Percentiles rank a stretch among this genome's conserved stretches.
Conservation (phyloP, 30 jellyfish, hydroid and myxozoan species). For the Aurelia coerulea region DNA sequence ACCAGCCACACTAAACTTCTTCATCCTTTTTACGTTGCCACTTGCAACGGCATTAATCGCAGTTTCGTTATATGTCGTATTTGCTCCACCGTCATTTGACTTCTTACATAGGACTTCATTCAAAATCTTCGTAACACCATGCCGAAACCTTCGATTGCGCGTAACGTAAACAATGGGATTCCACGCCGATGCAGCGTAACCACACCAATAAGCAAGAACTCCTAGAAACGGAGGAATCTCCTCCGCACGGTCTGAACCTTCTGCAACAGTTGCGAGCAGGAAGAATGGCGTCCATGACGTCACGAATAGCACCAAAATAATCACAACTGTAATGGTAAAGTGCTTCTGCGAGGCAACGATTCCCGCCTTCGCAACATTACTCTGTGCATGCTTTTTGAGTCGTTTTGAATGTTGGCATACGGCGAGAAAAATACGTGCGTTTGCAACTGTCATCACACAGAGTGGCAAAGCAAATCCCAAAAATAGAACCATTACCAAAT, state of each 20-base stretch:
- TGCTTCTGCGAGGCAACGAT: constrained; percentile 55
- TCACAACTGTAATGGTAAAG: constrained; percentile 34
- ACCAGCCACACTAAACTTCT: not conserved
- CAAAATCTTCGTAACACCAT: constrained; percentile 18
- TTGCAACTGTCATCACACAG: constrained; percentile 40
- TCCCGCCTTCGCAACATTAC: constrained; percentile 26
- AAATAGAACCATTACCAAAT: constrained; percentile 11
- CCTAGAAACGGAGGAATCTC: constrained; percentile 69
- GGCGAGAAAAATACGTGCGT: constrained; percentile 44
- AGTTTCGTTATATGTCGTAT: not conserved
- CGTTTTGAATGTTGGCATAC: constrained; percentile 40
- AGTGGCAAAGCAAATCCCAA: constrained; percentile 56
- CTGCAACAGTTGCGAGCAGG: constrained; percentile 37
- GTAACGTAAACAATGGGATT: constrained; percentile 63
- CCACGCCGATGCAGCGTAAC: constrained; percentile 67
- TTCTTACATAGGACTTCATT: constrained; percentile 9
- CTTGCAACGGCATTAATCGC: not conserved
- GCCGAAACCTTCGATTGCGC: constrained; percentile 51
- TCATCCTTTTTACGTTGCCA: not conserved
- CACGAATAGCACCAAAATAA: constrained; percentile 42
- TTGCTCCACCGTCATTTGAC: not conserved
- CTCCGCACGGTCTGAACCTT: constrained; percentile 1
- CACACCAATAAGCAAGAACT: constrained; percentile 74
- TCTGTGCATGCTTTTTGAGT: constrained; percentile 28
- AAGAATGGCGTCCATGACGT: constrained; percentile 76